Evolutionary conservation across 2,797 vertebrate genomes (phyloP), one percentile per base, ranked within the genome.

Genomic region (Telmatherina bonti): DNA sequence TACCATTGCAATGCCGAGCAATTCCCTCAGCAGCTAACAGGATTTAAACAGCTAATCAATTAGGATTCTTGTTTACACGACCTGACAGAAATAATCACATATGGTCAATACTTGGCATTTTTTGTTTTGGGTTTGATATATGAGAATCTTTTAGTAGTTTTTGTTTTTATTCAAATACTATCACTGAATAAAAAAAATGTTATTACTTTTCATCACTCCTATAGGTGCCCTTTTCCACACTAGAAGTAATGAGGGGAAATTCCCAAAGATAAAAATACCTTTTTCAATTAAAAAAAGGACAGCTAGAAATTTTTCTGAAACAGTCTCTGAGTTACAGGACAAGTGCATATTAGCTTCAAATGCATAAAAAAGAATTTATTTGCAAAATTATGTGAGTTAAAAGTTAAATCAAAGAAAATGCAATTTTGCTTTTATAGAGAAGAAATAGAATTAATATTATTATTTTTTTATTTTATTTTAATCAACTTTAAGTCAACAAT

Each of bases 41-140:
- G 5, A 78, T 80, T 83, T 80, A 41, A 83, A 69, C 58, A 71
- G 41, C 36, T 63, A 73, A 88, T 92, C 89, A 47, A 7, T 20
- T 16, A 90, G 90, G 78, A 55, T 66, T 75, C 24, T 59, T 73
- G 59, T 78, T 84, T 63, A 43, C 26, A 41, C 62, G 52, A 51
- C 41, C 16, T 30, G 71, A 52, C 73, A 52, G 60, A 54, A 74
- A 2, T 56, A 57, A 29, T 24, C 51, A 45, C 26, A 52, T 8
- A 43, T 53, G 8, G 5, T 30, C 49, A 61, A 7, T 26, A 11
- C 1, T 52, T 38, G 13, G 54, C 12, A 2, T n/a, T 62, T 30
- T 61, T 47, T 38, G 6, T 12, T 49, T 43, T 10, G 0, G 56
- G 4, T 67, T 57, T 60, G 12, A 13, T 20, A 27, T 2, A 69